Evolutionary conservation across 2,888 invertebrate species (phyloP).

Genomic region (Drosophila fungiperda): DNA sequence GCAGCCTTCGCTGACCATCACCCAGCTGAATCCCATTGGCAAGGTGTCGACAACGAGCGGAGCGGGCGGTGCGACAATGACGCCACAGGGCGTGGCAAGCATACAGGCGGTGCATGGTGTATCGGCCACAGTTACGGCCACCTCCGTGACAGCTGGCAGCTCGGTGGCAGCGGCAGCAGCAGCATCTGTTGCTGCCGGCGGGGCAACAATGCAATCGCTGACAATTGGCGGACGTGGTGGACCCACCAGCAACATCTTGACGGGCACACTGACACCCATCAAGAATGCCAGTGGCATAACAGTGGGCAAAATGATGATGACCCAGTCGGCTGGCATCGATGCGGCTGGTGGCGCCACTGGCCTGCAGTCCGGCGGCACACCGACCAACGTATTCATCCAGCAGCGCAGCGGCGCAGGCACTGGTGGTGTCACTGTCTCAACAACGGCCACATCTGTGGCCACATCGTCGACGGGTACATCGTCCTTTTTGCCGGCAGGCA

Average conservation of each 20-base stretch:
- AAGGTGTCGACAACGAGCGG: constrained; percentile 74
- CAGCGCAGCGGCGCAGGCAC: constrained; percentile 49
- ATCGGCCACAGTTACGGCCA: constrained; percentile 63
- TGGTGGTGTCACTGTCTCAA: constrained; percentile 56
- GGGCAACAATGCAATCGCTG: constrained; percentile 83
- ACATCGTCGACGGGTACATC: constrained; percentile 54
- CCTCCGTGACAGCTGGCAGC: constrained; percentile 56
- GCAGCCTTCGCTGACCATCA: constrained; percentile 85
- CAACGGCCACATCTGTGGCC: constrained; percentile 63
- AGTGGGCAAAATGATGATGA: constrained; percentile 84
- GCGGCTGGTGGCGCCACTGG: constrained; percentile 18
- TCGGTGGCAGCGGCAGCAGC: constrained; percentile 44
- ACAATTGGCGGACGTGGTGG: constrained; percentile 81
- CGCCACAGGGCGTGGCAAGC: constrained; percentile 71
- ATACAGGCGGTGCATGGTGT: constrained; percentile 75
- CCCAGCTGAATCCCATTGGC: constrained; percentile 82
- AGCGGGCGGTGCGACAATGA: constrained; percentile 47
- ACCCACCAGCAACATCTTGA: constrained; percentile 77
- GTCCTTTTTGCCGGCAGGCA: constrained; percentile 81
- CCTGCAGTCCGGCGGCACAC: constrained; percentile 44
- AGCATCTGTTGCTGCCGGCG: constrained; percentile 61
- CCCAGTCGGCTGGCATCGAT: constrained; percentile 65
- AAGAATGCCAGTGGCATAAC: constrained; percentile 82
- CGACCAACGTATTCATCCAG: constrained; percentile 57
- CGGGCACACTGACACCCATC: constrained; percentile 84